These are phyloP conservation scores for Caranx melampygus DNA, from an alignment of 2,113 vertebrate genomes.

Conservation along the genomic window DNA sequence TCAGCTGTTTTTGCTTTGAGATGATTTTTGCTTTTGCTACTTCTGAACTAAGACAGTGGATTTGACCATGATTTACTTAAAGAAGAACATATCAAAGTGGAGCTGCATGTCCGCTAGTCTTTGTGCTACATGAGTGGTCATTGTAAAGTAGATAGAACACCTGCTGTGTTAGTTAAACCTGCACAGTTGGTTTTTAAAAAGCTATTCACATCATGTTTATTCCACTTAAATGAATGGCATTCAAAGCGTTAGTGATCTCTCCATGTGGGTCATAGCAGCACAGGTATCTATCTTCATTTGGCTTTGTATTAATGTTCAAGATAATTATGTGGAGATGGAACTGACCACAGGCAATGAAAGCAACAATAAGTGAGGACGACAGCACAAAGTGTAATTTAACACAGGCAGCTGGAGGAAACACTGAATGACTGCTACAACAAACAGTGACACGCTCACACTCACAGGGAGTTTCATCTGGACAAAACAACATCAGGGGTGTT, in stretches of 20 bases:
- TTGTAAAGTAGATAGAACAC: not conserved
- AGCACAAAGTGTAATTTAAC: conserved; percentile 24
- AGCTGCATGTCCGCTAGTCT: conserved; percentile 7
- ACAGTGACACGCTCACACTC: not conserved
- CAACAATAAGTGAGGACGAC: conserved; percentile 42
- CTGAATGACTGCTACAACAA: conserved; percentile 2
- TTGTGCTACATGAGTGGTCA: not conserved
- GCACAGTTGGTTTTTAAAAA: not conserved
- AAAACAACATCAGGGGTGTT: not conserved
- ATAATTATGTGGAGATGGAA: conserved; percentile 43
- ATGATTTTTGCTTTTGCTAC: not conserved
- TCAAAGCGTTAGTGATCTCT: not conserved
- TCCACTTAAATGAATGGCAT: not conserved
- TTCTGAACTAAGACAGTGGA: not conserved
- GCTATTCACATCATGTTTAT: not conserved
- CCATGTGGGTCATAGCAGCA: conserved; percentile 1
- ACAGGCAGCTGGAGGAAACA: conserved; percentile 33
- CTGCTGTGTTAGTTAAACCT: not conserved
- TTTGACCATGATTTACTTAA: not conserved
- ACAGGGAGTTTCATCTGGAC: not conserved
- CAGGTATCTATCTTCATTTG: conserved; percentile 55
- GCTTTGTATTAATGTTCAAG: conserved; percentile 26
- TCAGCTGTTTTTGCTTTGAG: no score
- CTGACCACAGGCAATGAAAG: conserved; percentile 46
- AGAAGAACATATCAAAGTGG: not conserved